Conservation (phyloP, 2,797 vertebrate species). For the Rousettus madagascariensis region DNA sequence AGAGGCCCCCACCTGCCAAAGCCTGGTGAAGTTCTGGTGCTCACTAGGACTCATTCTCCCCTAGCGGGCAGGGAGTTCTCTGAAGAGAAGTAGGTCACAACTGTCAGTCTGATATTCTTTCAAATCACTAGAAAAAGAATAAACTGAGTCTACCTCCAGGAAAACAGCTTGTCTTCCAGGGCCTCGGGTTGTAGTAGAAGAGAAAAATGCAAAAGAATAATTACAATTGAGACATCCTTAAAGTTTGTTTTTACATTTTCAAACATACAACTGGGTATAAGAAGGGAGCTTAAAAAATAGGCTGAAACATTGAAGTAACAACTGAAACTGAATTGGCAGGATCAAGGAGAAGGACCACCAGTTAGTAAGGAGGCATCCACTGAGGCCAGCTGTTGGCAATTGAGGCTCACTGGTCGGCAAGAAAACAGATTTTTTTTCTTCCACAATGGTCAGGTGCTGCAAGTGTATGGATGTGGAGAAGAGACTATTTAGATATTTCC, state of each 20-base stretch:
- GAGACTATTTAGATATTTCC: background rate
- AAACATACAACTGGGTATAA: background rate
- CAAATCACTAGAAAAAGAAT: background rate
- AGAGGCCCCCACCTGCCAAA: background rate
- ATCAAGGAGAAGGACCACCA: background rate
- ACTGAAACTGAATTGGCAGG: background rate
- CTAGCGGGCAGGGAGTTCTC: background rate
- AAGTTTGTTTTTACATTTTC: conserved; percentile 35
- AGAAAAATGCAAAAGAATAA: background rate
- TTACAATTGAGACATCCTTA: background rate
- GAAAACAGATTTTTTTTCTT: background rate
- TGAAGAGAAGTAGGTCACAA: background rate
- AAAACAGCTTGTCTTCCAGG: background rate
- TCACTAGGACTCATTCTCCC: background rate
- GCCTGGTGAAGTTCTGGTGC: background rate
- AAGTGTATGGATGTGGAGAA: background rate
- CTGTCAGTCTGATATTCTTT: background rate
- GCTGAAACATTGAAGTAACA: background rate
- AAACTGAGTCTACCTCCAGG: background rate
- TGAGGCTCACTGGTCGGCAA: background rate
- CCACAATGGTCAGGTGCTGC: background rate
- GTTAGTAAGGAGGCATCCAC: background rate
- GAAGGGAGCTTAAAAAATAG: background rate
- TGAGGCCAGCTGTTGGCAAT: background rate
- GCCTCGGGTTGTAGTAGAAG: background rate